Evolutionary conservation across 2,113 vertebrate genomes (phyloP).

Genomic region (Pelmatolapia mariae): DNA sequence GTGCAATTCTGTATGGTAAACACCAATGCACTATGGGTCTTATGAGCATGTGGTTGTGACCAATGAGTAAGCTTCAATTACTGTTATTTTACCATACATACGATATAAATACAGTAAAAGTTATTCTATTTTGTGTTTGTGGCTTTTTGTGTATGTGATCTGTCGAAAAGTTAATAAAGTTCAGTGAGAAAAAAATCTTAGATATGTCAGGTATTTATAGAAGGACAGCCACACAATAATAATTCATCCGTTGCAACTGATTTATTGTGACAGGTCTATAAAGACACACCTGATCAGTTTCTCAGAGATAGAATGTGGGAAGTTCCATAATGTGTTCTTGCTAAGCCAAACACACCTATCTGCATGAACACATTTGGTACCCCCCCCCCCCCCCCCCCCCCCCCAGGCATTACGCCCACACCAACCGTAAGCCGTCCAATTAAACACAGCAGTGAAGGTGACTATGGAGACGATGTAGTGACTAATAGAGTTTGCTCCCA

Average conservation of each 20-base stretch:
- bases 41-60: not conserved
- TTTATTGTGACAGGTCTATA: slow-evolving; percentile 29
- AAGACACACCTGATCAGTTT: not conserved
- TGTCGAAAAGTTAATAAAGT: not conserved
- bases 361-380: not conserved
- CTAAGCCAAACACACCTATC: not conserved
- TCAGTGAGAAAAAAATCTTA: not conserved
- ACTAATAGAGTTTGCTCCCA: not conserved
- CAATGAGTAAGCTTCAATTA: not conserved
- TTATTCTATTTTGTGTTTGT: not conserved
- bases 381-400: not conserved
- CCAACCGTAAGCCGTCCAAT: not conserved
- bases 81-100: not conserved
- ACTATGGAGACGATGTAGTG: not conserved
- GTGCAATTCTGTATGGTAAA: not conserved
- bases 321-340: not conserved
- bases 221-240: not conserved
- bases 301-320: not conserved
- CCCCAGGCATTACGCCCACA: not conserved
- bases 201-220: slow-evolving; percentile 30
- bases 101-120: not conserved
- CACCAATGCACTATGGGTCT: not conserved
- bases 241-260: not conserved
- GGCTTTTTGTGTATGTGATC: not conserved
- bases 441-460: not conserved